phyloP scores from a whole-genome alignment of 2,888 invertebrate genomes.

The Silvanus unidentatus region DNA sequence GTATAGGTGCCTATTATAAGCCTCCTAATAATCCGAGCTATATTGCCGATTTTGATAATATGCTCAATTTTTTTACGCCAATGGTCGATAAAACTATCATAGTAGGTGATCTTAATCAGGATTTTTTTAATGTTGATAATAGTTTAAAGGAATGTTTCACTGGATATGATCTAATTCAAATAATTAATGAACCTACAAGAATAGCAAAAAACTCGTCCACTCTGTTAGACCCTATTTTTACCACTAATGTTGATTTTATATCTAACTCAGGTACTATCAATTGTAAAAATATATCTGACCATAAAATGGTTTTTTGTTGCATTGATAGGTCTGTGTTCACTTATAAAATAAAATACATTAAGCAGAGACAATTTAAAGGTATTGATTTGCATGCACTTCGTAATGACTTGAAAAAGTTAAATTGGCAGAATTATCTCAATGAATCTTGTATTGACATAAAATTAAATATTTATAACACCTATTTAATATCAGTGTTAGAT shows the following conservation, averaged over 20 bases:
- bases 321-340: neutral
- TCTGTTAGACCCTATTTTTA: constrained; percentile 1
- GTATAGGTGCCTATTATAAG: neutral
- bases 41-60: neutral
- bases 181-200: constrained; percentile 3
- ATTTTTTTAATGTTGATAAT: constrained; percentile 1
- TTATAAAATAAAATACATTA: neutral
- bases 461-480: neutral
- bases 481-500: neutral
- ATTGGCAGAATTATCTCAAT: neutral
- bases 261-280: neutral
- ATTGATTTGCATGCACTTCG: neutral
- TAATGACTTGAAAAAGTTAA: neutral
- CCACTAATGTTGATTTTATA: neutral
- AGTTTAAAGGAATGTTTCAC: neutral
- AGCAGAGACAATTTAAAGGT: neutral
- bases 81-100: neutral
- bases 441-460: neutral
- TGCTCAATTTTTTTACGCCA: neutral
- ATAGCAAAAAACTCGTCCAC: neutral
- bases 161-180: neutral
- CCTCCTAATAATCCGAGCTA: neutral
- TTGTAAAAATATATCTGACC: neutral
- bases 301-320: constrained; percentile 1
- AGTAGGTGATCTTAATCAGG: neutral